Conservation (phyloP, 1,140 invertebrate genomes). For the Scaptodrosophila lebanonensis region DNA sequence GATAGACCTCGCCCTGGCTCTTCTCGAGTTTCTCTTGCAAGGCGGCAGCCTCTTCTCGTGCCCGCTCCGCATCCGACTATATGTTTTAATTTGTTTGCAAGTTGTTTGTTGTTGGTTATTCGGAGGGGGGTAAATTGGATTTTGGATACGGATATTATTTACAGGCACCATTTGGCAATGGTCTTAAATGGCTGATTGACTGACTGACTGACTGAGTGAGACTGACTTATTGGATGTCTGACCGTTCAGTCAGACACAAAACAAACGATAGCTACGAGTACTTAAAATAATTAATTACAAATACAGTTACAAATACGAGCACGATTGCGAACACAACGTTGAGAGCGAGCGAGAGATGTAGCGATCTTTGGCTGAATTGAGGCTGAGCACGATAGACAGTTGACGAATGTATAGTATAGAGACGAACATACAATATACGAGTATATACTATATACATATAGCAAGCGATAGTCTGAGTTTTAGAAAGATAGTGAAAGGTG, state of each 20-base stretch:
- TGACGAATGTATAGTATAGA: too few relatives aligned
- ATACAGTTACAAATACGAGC: constrained; percentile 23
- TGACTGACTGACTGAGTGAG: constrained; percentile 50
- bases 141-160: constrained; percentile 72
- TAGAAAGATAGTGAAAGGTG: constrained; percentile 26
- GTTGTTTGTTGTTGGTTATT: constrained; percentile 34
- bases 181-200: constrained; percentile 55
- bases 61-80: constrained; percentile 90
- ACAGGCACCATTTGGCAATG: constrained; percentile 53
- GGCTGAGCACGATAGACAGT: too few relatives aligned
- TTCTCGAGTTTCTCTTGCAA: constrained; percentile 95
- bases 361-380: constrained; percentile 35
- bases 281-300: constrained; percentile 37
- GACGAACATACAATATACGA: too few relatives aligned
- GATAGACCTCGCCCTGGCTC: constrained; percentile 95
- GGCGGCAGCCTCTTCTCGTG: constrained; percentile 87
- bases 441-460: too few relatives aligned
- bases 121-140: constrained; percentile 54
- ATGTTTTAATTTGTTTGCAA: constrained; percentile 9
- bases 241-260: constrained; percentile 44
- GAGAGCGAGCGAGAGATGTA: constrained; percentile 49
- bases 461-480: too few relatives aligned
- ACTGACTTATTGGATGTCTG: constrained; percentile 45
- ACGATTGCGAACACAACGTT: constrained; percentile 51
- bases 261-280: constrained; percentile 39